Base-by-base conservation (phyloP, 2,888 invertebrate species). In the Notodonta ziczac region DNA sequence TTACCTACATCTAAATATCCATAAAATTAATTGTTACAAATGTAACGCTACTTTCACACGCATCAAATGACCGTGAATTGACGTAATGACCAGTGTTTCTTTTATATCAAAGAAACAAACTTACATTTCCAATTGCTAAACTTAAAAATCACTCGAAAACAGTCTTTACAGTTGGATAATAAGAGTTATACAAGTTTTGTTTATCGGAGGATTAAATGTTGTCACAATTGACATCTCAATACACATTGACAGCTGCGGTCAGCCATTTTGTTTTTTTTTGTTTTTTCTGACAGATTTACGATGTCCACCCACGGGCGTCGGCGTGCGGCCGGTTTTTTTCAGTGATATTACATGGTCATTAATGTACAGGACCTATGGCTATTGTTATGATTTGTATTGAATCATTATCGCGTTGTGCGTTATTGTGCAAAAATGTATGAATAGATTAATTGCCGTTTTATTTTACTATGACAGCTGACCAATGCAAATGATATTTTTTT, bases 11-110 rank as follows among this genome's bases (percentile, higher is more conserved):
- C 80, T 79, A 82, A 87, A 89, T 77, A 77, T 72, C 88, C 89
- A 89, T 90, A 89, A 89, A 89, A 90, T 84, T 91, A 91, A 92
- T 91, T 87, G 87, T 85, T 74, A 84, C 84, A 82, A 84, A 85
- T 82, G 76, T 77, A 67, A 65, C 16, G 57, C 73, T 71, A 73
- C 82, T 80, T 89, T 90, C 88, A 89, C 89, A 87, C 87, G 86
- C 81, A 80, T 62, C 63, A 73, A 81, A 86, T 84, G 74, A 82
- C 86, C 84, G 84, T 87, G 81, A 83, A 85, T 77, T 66, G 65
- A 64, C 74, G 73, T 81, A 87, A 88, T 90, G 85, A 86, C 87
- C 87, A 85, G 72, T 85, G 81, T 82, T 69, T 80, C 78, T 82
- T 85, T 82, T 83, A 78, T 80, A 66, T 70, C 10, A 55, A 14